Conservation (phyloP, 2,797 vertebrate species). For the Myotis findleyi region DNA sequence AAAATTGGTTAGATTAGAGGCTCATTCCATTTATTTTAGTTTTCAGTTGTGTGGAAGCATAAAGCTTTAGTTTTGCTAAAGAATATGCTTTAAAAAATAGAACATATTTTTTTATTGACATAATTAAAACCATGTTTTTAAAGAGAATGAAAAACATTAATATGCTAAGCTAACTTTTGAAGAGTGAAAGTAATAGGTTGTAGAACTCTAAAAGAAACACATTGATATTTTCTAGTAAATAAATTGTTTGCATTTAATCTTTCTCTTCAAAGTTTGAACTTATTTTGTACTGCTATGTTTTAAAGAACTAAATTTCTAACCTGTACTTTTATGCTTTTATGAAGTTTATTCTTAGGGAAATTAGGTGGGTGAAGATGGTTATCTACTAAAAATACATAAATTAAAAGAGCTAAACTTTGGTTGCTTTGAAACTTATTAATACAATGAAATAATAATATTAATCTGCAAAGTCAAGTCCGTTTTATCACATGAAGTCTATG, state of each 20-base stretch:
- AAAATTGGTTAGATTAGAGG: neutral
- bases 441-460: neutral
- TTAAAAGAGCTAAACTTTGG: conserved; percentile 9
- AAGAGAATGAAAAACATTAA: neutral
- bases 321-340: neutral
- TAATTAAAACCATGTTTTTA: neutral
- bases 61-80: neutral
- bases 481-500: neutral
- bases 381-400: neutral
- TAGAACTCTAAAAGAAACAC: neutral
- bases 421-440: neutral
- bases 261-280: conserved; percentile 18
- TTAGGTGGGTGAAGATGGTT: neutral
- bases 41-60: neutral
- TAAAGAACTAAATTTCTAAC: neutral
- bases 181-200: neutral
- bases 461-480: neutral
- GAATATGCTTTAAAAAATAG: neutral
- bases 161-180: neutral
- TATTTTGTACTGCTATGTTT: neutral
- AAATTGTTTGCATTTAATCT: neutral
- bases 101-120: neutral
- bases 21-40: neutral
- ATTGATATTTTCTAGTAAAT: neutral
- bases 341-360: neutral